These are phyloP conservation scores for Yponomeuta sedellus DNA, from an alignment of 2,888 invertebrate genomes.

Conservation along the genomic window DNA sequence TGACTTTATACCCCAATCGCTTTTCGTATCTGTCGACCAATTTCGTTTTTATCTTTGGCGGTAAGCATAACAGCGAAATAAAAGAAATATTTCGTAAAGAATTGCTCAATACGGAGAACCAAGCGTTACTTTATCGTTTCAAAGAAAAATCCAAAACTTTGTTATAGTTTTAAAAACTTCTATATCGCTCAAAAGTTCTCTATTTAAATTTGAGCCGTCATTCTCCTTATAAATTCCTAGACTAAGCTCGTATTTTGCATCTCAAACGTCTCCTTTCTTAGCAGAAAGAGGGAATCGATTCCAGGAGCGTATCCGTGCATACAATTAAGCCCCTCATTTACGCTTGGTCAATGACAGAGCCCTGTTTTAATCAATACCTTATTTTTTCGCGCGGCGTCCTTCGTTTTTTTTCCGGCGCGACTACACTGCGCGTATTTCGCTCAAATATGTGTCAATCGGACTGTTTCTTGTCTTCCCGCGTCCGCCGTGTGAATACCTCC, in stretches of 20 bases:
- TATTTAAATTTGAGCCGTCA: neutral
- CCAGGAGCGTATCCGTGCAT: constrained; percentile 59
- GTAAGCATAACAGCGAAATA: too few species aligned
- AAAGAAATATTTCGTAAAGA: too few species aligned
- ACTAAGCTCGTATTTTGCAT: constrained; percentile 1
- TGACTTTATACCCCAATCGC: too few species aligned
- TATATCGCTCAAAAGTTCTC: neutral
- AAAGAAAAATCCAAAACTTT: neutral
- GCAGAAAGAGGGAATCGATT: constrained; percentile 43
- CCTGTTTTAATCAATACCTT: constrained; percentile 76
- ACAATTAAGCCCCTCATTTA: constrained; percentile 75
- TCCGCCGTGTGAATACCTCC: constrained; percentile 40
- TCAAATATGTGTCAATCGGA: constrained; percentile 67
- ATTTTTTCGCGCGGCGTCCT: constrained; percentile 72
- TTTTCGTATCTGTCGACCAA: too few species aligned
- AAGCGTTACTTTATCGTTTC: too few species aligned
- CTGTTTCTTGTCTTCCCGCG: constrained; percentile 35
- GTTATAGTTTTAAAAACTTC: neutral
- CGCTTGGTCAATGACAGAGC: constrained; percentile 75
- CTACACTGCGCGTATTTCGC: constrained; percentile 70
- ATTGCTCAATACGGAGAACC: too few species aligned
- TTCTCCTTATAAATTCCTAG: neutral
- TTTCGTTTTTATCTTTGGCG: too few species aligned
- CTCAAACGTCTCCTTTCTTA: constrained; percentile 21
- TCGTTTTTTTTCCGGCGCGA: constrained; percentile 73